phyloP scores from a whole-genome alignment of 1,140 invertebrate species.

The Aphelinus certus region DNA sequence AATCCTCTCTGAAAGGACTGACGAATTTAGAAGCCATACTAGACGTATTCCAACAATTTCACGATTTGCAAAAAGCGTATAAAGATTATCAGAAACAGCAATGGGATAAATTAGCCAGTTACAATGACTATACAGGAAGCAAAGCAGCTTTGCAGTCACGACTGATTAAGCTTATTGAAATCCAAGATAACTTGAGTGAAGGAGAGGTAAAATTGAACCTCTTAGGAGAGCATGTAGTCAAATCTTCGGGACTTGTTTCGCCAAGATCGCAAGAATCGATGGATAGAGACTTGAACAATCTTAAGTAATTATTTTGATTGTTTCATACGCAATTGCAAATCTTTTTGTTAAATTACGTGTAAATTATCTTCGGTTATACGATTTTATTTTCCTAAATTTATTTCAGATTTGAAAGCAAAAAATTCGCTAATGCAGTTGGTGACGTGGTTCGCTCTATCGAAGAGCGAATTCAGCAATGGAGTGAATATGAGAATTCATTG shows the following conservation, averaged over 20 bases:
- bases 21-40: constrained; percentile 78
- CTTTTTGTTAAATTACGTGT: too few relatives aligned
- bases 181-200: constrained; percentile 80
- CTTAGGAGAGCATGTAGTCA: constrained; percentile 74
- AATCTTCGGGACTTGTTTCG: constrained; percentile 74
- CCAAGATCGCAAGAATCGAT: constrained; percentile 81
- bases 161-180: constrained; percentile 78
- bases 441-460: constrained; percentile 83
- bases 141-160: constrained; percentile 79
- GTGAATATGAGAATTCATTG: constrained; percentile 87
- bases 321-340: too few relatives aligned
- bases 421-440: constrained; percentile 78
- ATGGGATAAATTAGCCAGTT: constrained; percentile 81
- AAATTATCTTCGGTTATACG: too few relatives aligned
- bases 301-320: constrained; percentile 66
- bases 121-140: constrained; percentile 84
- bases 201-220: constrained; percentile 77
- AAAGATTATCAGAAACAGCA: constrained; percentile 89
- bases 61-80: constrained; percentile 84
- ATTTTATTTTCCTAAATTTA: background rate
- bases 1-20: constrained; percentile 71
- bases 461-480: constrained; percentile 89
- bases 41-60: constrained; percentile 84
- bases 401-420: constrained; percentile 79
- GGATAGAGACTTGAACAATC: constrained; percentile 79